Conservation (phyloP, 2,113 vertebrate species). For the Syngnathus scovelli region DNA sequence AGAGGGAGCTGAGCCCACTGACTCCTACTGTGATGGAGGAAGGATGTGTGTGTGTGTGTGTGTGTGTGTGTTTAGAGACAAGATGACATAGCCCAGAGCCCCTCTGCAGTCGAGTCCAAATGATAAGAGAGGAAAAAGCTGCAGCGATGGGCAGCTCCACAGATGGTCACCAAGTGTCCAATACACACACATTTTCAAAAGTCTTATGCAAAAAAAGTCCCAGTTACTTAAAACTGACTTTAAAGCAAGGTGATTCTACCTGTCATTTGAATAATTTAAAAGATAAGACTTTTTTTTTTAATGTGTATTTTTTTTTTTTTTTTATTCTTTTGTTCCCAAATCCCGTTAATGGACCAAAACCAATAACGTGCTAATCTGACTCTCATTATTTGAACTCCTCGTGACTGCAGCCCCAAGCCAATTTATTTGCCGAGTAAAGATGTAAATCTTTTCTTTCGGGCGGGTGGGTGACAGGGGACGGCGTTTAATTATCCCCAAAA, state of each 20-base stretch:
- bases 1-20: conserved; percentile 58
- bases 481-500: neutral
- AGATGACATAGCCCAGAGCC: conserved; percentile 68
- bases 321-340: conserved; percentile 9
- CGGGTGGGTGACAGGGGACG: neutral
- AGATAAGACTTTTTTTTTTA: neutral
- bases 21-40: conserved; percentile 60
- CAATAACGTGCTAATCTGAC: conserved; percentile 5
- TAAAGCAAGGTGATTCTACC: conserved; percentile 35
- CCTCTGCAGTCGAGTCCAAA: conserved; percentile 61
- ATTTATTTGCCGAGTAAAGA: conserved; percentile 2
- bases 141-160: conserved; percentile 58
- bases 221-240: conserved; percentile 32
- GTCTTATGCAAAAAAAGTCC: conserved; percentile 55
- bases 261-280: conserved; percentile 20
- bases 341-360: conserved; percentile 10
- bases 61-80: conserved; percentile 37
- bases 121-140: conserved; percentile 62
- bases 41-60: conserved; percentile 28
- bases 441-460: neutral
- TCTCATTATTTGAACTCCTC: neutral
- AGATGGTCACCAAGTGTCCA: conserved; percentile 36
- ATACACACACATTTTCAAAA: conserved; percentile 36
- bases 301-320: too few relatives aligned
- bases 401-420: conserved; percentile 1